Conservation (phyloP, 1,140 invertebrate species). For the Ruditapes philippinarum region DNA sequence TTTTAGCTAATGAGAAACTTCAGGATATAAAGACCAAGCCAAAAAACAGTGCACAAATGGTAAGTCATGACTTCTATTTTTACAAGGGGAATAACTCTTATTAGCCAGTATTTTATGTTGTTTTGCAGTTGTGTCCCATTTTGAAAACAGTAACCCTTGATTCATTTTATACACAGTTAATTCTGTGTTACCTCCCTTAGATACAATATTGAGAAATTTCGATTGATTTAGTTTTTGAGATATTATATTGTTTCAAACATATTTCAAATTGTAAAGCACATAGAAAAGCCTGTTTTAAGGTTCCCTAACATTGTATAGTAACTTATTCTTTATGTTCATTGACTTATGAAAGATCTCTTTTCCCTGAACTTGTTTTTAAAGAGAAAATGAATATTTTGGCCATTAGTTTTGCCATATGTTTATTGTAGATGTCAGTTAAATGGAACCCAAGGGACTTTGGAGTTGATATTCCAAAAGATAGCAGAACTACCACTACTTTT, state of each 20-base stretch:
- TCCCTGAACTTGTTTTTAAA: not conserved
- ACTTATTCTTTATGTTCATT: too few species aligned
- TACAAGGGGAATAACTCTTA: not conserved
- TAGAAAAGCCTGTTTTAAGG: too few species aligned
- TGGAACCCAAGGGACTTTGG: not conserved
- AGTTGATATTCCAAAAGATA: too few species aligned
- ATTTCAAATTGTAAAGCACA: too few species aligned
- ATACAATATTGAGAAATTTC: too few species aligned
- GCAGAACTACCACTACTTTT: too few species aligned
- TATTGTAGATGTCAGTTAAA: not conserved
- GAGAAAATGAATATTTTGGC: not conserved
- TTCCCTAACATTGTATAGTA: too few species aligned
- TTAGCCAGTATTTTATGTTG: not conserved
- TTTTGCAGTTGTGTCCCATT: not conserved
- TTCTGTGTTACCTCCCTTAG: not conserved
- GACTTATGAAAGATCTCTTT: too few species aligned
- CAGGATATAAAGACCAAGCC: conserved; percentile 95
- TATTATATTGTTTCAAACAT: too few species aligned
- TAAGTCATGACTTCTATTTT: too few species aligned
- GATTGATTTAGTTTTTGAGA: too few species aligned
- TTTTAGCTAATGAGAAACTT: conserved; percentile 94
- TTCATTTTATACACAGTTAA: not conserved
- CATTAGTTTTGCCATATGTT: not conserved
- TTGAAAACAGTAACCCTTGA: not conserved
- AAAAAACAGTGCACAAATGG: conserved; percentile 96